phyloP scores from a whole-genome alignment of 2,888 invertebrate genomes.

The Blomia tropicalis region DNA sequence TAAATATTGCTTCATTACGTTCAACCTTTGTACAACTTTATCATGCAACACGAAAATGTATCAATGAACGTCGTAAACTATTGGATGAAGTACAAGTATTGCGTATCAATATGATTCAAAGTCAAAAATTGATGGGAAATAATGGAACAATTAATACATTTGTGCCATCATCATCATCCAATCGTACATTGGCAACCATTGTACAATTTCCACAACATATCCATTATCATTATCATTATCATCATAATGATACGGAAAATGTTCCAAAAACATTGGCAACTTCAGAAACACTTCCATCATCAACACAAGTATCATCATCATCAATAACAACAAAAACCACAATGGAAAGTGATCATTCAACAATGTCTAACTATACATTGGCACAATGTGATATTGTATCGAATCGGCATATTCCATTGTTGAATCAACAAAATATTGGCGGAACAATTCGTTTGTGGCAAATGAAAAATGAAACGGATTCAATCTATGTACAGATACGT shows the following conservation, averaged over 20 bases:
- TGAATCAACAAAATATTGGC: constrained; percentile 20
- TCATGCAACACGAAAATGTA: no score
- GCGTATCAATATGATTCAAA: no score
- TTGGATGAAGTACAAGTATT: no score
- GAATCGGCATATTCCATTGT: constrained; percentile 20
- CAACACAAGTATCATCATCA: not conserved
- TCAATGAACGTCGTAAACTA: no score
- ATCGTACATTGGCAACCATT: not conserved
- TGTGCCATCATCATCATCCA: not conserved
- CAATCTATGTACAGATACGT: constrained; percentile 12
- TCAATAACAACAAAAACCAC: not conserved
- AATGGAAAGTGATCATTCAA: not conserved
- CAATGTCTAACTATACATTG: not conserved
- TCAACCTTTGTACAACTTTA: no score
- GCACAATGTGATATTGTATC: constrained; percentile 19
- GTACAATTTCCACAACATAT: not conserved
- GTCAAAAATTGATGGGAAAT: no score
- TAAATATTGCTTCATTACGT: no score
- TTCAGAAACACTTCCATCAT: not conserved
- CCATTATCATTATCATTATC: not conserved
- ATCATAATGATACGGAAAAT: not conserved
- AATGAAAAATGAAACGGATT: not conserved
- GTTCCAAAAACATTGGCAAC: not conserved
- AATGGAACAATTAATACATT: not conserved
- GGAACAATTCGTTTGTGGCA: constrained; percentile 22